Evolutionary conservation across 2,797 vertebrate species (phyloP).

Genomic region (Pogoniulus pusillus): DNA sequence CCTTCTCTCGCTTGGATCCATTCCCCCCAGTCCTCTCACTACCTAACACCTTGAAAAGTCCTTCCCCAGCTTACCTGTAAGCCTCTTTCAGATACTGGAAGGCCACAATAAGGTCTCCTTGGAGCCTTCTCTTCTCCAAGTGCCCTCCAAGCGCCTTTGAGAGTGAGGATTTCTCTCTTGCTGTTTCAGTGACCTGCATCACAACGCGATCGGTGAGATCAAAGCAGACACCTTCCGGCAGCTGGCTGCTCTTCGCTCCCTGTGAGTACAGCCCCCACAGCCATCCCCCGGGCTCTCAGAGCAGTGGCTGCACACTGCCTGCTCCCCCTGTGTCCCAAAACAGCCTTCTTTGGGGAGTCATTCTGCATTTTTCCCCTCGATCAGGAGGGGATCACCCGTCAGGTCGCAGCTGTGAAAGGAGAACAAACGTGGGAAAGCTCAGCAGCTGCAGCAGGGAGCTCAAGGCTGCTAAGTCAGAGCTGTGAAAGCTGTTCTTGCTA

Average conservation of each 20-base stretch:
- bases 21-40: no score
- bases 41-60: no score
- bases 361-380: background rate
- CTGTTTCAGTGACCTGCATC: slow-evolving; percentile 87
- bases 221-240: slow-evolving; percentile 85
- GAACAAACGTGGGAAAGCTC: slow-evolving; percentile 14
- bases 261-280: slow-evolving; percentile 81
- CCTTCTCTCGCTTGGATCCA: no score
- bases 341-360: background rate
- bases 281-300: background rate
- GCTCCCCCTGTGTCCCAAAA: background rate
- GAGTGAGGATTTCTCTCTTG: slow-evolving; percentile 51
- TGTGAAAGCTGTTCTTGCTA: background rate
- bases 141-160: slow-evolving; percentile 28
- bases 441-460: slow-evolving; percentile 40
- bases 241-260: slow-evolving; percentile 83
- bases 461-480: background rate
- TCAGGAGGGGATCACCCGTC: background rate
- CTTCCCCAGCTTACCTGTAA: no score
- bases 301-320: background rate
- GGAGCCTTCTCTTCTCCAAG: background rate
- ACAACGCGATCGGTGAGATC: slow-evolving; percentile 89
- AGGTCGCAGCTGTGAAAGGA: background rate
- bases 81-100: no score
- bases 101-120: no score